A percentile compares a stretch with the other conserved stretches of the same genome.
Conservation (phyloP, 2,797 vertebrate genomes). For the Octomys mimax region DNA sequence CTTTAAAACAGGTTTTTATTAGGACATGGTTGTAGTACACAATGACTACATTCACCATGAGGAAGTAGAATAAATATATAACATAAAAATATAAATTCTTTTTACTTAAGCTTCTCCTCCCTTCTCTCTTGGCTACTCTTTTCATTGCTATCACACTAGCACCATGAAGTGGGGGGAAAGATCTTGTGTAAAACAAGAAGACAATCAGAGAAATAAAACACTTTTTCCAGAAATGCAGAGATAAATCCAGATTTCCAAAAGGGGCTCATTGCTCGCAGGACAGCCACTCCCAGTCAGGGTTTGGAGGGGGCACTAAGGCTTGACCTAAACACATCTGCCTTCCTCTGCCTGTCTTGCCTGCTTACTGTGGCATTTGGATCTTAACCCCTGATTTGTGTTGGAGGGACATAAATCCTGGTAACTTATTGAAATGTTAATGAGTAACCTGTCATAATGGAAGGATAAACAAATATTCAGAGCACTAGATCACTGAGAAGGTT, state of each 20-base stretch:
- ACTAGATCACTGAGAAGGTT: not conserved
- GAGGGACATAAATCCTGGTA: not conserved
- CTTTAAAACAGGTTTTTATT: not conserved
- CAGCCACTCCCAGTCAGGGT: too few relatives aligned
- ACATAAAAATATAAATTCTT: not conserved
- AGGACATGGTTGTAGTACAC: not conserved
- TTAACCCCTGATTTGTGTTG: not conserved
- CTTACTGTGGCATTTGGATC: not conserved
- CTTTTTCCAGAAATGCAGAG: not conserved
- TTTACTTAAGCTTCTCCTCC: not conserved
- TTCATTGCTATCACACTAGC: not conserved
- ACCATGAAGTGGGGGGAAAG: not conserved
- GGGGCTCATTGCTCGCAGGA: not conserved
- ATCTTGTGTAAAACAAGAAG: not conserved
- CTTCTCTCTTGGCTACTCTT: not conserved
- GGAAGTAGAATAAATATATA: not conserved
- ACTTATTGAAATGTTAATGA: not conserved
- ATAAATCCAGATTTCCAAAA: not conserved
- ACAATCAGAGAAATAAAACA: not conserved
- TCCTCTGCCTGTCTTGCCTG: not conserved
- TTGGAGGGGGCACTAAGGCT: not conserved
- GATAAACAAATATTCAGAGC: not conserved
- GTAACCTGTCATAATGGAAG: not conserved
- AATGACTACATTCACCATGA: not conserved
- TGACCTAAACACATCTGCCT: accelerated